Percentiles rank a stretch among this genome's conserved stretches.
Conservation (phyloP, 2,888 invertebrate species). For the Seira ritae region DNA sequence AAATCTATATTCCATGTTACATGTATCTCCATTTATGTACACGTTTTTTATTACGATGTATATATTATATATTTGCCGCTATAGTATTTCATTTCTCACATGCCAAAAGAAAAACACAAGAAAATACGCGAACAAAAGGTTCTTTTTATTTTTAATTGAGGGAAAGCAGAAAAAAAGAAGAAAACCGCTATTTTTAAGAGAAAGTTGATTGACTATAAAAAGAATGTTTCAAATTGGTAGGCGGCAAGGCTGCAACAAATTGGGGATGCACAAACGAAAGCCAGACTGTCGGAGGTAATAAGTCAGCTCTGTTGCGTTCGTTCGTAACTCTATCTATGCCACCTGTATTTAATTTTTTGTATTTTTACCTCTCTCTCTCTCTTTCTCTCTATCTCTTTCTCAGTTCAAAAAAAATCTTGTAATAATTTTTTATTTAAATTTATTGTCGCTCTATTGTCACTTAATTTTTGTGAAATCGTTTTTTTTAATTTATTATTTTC, state of each 20-base stretch:
- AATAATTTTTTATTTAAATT: background rate
- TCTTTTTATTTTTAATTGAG: background rate
- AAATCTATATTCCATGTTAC: background rate
- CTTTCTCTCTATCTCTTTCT: constrained; percentile 75
- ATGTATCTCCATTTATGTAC: no score
- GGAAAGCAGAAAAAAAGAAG: constrained; percentile 26
- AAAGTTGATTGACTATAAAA: constrained; percentile 42
- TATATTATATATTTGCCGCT: constrained; percentile 15
- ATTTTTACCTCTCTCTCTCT: constrained; percentile 69
- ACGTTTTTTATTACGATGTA: background rate
- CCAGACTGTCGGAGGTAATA: constrained; percentile 74
- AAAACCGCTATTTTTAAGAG: constrained; percentile 17
- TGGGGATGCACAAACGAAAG: constrained; percentile 74
- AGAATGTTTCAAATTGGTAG: constrained; percentile 69
- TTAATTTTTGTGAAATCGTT: constrained; percentile 46
- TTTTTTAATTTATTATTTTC: constrained; percentile 65
- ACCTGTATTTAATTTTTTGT: constrained; percentile 7
- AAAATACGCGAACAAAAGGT: background rate
- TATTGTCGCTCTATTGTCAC: constrained; percentile 66
- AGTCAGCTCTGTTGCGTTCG: constrained; percentile 74
- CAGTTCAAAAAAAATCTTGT: constrained; percentile 72
- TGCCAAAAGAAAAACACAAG: constrained; percentile 28
- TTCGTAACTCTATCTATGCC: constrained; percentile 51
- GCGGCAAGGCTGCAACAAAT: constrained; percentile 74
- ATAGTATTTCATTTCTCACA: background rate